Percentiles rank a stretch among this genome's conserved stretches.
Evolutionary conservation across 2,113 vertebrate genomes (phyloP).

Genomic region (Seriola dumerili): DNA sequence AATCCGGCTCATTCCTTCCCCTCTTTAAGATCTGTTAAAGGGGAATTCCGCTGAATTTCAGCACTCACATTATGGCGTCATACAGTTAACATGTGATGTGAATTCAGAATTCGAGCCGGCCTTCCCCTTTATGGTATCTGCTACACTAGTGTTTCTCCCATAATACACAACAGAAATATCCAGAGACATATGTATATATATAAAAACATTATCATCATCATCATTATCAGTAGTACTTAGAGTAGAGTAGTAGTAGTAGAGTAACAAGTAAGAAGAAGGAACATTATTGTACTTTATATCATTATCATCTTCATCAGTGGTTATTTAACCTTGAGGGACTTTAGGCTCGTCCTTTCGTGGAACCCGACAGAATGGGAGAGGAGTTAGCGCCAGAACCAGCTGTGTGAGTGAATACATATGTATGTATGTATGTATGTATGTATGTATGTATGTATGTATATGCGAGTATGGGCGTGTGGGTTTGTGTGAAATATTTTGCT

Average conservation of each 20-base stretch:
- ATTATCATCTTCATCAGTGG: constrained; percentile 70
- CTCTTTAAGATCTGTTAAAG: constrained; percentile 68
- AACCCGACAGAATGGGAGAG: constrained; percentile 63
- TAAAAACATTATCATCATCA: constrained; percentile 75
- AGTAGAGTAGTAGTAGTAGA: constrained; percentile 83
- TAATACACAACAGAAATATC: constrained; percentile 85
- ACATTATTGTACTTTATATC: constrained; percentile 85
- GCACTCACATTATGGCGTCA: constrained; percentile 67
- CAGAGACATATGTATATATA: constrained; percentile 83
- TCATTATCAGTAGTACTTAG: constrained; percentile 85
- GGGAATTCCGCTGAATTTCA: constrained; percentile 67
- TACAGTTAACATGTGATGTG: constrained; percentile 54
- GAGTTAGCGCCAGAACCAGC: constrained; percentile 63
- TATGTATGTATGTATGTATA: not conserved
- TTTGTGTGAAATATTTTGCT: constrained; percentile 14
- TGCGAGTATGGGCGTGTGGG: not conserved
- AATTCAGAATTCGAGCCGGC: constrained; percentile 47
- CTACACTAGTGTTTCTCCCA: constrained; percentile 86
- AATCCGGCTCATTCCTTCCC: constrained; percentile 60
- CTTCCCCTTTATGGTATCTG: constrained; percentile 77
- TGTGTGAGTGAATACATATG: constrained; percentile 37
- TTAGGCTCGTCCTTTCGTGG: constrained; percentile 69
- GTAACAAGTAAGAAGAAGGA: constrained; percentile 87
- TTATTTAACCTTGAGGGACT: constrained; percentile 71
- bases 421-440: constrained; percentile 14